Evolutionary conservation across 2,797 vertebrate species (phyloP).

Genomic region (Bradypus variegatus): DNA sequence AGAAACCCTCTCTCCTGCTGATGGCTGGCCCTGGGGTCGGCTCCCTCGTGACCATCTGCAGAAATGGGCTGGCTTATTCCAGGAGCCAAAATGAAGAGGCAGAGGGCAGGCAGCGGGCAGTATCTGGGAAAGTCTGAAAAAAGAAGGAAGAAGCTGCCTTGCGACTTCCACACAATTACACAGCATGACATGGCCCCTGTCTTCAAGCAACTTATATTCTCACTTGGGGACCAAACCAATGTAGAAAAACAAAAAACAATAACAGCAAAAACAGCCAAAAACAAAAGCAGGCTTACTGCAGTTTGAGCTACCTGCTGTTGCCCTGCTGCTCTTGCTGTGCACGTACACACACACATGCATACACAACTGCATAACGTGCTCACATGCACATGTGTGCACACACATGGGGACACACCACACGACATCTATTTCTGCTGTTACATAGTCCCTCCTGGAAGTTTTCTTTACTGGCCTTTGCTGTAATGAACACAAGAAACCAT

Average conservation of each 20-base stretch:
- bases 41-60: not conserved
- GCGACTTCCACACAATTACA: not conserved
- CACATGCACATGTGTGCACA: too few species aligned
- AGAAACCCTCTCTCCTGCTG: rapidly evolving
- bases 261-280: not conserved
- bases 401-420: not conserved
- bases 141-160: not conserved
- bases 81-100: rapidly evolving
- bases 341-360: not conserved
- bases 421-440: not conserved
- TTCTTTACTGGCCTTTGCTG: not conserved
- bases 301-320: not conserved
- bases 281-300: not conserved
- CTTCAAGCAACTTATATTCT: not conserved
- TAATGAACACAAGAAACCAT: not conserved
- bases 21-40: not conserved
- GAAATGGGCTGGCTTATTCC: not conserved
- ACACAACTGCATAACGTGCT: too few species aligned
- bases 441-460: rapidly evolving
- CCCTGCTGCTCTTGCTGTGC: not conserved
- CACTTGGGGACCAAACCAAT: not conserved
- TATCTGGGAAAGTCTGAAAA: not conserved
- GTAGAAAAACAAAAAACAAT: not conserved
- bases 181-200: not conserved
- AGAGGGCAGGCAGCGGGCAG: rapidly evolving